A percentile compares a stretch with the other conserved stretches of the same genome.
Conservation (phyloP, 2,888 invertebrate genomes). For the Brachylomia viminalis region DNA sequence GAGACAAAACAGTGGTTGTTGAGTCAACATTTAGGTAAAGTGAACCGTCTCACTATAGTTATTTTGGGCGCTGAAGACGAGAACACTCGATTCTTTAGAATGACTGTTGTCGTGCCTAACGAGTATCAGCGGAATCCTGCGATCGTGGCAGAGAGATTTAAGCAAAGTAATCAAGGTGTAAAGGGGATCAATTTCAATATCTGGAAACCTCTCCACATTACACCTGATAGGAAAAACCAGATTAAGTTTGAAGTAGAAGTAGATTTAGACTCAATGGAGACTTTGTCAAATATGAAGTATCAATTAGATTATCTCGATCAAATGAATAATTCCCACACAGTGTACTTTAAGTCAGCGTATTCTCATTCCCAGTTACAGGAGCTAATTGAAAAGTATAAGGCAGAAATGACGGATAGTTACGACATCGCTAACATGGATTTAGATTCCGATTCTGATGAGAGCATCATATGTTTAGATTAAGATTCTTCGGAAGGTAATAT, state of each 20-base stretch:
- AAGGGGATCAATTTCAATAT: constrained; percentile 80
- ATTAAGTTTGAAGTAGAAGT: constrained; percentile 72
- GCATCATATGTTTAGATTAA: constrained; percentile 70
- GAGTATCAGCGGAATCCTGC: constrained; percentile 54
- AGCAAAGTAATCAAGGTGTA: constrained; percentile 79
- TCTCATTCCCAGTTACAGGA: constrained; percentile 71
- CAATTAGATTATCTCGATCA: constrained; percentile 77
- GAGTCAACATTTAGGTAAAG: constrained; percentile 75
- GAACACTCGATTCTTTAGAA: constrained; percentile 74
- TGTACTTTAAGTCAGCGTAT: constrained; percentile 71
- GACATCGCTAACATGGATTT: constrained; percentile 86
- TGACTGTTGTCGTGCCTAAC: constrained; percentile 70
- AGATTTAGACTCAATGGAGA: constrained; percentile 83
- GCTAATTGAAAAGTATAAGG: constrained; percentile 74
- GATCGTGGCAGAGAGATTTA: constrained; percentile 74
- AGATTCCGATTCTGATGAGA: constrained; percentile 75
- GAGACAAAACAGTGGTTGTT: constrained; percentile 82
- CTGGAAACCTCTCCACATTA: constrained; percentile 75
- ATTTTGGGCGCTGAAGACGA: constrained; percentile 75
- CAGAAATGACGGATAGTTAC: constrained; percentile 80
- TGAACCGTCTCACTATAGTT: constrained; percentile 74
- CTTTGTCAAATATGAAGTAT: constrained; percentile 74
- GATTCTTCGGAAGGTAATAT: constrained; percentile 8
- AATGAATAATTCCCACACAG: constrained; percentile 53
- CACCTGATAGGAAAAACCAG: constrained; percentile 42